phyloP scores from a whole-genome alignment of 2,888 invertebrate genomes.

The Apocheima hispidaria region DNA sequence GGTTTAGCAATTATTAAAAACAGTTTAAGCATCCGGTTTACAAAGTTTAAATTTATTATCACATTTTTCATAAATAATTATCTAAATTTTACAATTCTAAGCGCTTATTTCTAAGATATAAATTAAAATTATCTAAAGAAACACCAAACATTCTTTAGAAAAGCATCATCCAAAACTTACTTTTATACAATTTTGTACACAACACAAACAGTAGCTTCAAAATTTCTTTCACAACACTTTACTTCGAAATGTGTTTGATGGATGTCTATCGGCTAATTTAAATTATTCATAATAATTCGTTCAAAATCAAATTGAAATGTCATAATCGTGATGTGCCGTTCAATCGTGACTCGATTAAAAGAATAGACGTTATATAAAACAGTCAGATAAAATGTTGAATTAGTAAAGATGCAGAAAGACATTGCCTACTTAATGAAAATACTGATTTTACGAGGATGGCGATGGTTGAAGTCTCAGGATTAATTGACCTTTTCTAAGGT shows the following conservation, averaged over 20 bases:
- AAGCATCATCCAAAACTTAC: conserved; percentile 50
- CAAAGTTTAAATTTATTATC: conserved; percentile 79
- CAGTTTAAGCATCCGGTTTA: conserved; percentile 18
- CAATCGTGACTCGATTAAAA: conserved; percentile 59
- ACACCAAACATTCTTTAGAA: conserved; percentile 56
- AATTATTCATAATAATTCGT: conserved; percentile 43
- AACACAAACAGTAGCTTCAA: conserved; percentile 47
- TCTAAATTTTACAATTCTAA: conserved; percentile 72
- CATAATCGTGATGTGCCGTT: conserved; percentile 65
- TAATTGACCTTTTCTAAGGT: conserved; percentile 77
- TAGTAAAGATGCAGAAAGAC: conserved; percentile 34
- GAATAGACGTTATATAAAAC: conserved; percentile 54
- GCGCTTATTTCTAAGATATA: conserved; percentile 74
- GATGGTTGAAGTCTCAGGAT: conserved; percentile 43
- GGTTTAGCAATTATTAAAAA: neutral
- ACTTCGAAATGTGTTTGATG: conserved; percentile 46
- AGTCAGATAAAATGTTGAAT: conserved; percentile 52
- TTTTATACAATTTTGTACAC: conserved; percentile 60
- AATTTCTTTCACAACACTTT: conserved; percentile 46
- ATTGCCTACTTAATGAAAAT: conserved; percentile 71
- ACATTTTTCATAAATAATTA: conserved; percentile 82
- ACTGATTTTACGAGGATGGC: conserved; percentile 70
- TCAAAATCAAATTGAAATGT: conserved; percentile 63
- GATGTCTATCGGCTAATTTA: conserved; percentile 46
- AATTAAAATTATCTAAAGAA: conserved; percentile 75